Conservation (phyloP, 2,888 invertebrate species). For the Dolomedes plantarius region DNA sequence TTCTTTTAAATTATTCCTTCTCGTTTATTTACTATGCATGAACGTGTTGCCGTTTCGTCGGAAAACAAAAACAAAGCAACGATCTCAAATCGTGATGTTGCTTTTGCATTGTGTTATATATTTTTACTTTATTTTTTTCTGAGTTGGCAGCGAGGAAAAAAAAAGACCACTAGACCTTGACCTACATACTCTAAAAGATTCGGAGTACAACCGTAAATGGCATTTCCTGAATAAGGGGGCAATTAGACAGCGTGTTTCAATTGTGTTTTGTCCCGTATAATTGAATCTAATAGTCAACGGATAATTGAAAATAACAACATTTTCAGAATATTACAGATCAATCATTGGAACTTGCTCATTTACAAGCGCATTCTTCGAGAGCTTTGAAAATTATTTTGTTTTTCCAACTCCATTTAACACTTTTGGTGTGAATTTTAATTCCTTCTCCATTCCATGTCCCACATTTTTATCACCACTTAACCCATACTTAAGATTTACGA, state of each 20-base stretch:
- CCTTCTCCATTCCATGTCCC: too few relatives aligned
- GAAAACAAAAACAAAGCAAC: background rate
- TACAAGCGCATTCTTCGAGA: too few relatives aligned
- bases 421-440: too few relatives aligned
- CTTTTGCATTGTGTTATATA: background rate
- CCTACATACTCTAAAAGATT: background rate
- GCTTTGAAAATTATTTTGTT: too few relatives aligned
- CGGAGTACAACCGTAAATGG: background rate
- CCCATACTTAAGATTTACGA: too few relatives aligned
- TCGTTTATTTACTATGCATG: background rate
- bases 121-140: background rate
- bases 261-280: background rate
- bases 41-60: background rate
- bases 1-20: too few relatives aligned
- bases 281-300: background rate
- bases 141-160: background rate
- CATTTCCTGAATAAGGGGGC: background rate
- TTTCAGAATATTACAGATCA: too few relatives aligned
- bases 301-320: background rate
- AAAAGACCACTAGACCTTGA: background rate
- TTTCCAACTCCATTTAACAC: too few relatives aligned
- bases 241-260: background rate
- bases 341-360: too few relatives aligned
- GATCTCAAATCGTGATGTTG: constrained; percentile 1
- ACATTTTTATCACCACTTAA: too few relatives aligned